Percentiles rank a stretch among this genome's conserved stretches.
phyloP scores from a whole-genome alignment of 2,888 invertebrate genomes.

The Dryobotodes eremita region DNA sequence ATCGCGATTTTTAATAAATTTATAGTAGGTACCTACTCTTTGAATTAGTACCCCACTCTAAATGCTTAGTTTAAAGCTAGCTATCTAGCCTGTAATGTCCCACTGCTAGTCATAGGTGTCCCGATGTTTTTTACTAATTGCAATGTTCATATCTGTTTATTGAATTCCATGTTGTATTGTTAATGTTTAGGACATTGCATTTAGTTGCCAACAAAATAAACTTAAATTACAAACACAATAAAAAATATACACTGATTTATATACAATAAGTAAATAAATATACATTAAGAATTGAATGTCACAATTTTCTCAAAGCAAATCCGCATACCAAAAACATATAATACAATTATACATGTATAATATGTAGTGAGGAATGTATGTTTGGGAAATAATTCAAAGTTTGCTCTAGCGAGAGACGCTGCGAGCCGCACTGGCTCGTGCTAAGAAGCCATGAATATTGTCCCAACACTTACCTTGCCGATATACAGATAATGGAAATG shows the following conservation, averaged over 20 bases:
- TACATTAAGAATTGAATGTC: background rate
- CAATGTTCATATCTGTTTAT: background rate
- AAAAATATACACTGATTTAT: no score
- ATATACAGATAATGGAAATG: constrained; percentile 56
- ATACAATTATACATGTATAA: background rate
- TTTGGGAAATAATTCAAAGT: constrained; percentile 70
- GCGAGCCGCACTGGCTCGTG: constrained; percentile 60
- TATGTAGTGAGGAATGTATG: constrained; percentile 56
- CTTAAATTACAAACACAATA: no score
- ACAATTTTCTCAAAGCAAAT: background rate
- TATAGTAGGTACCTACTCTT: background rate
- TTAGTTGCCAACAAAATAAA: background rate
- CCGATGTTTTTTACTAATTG: no score
- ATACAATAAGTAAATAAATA: no score
- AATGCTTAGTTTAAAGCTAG: background rate
- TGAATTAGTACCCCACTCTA: background rate
- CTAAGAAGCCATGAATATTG: constrained; percentile 69
- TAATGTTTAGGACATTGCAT: background rate
- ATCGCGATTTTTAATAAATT: background rate
- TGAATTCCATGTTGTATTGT: background rate
- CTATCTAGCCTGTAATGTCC: background rate
- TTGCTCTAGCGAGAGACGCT: constrained; percentile 60
- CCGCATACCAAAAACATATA: background rate
- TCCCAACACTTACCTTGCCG: constrained; percentile 38
- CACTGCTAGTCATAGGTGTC: background rate